These are phyloP conservation scores for Athetis lepigone DNA, from an alignment of 2,888 invertebrate species.

Conservation along the genomic window DNA sequence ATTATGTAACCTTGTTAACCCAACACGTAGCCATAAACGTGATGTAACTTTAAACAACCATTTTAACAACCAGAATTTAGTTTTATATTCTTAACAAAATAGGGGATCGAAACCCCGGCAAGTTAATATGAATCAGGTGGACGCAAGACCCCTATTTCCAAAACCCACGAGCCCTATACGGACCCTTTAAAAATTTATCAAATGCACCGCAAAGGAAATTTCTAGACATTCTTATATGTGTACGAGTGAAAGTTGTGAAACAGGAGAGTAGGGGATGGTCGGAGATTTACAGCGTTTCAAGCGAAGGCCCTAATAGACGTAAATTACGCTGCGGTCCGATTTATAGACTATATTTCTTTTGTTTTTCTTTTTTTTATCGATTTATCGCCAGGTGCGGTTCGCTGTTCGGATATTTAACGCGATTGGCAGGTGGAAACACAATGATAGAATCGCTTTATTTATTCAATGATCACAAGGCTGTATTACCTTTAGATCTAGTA, in stretches of 20 bases:
- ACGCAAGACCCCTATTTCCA: conserved; percentile 58
- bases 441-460: conserved; percentile 41
- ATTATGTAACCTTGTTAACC: conserved; percentile 43
- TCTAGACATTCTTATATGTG: conserved; percentile 58
- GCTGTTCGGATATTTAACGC: conserved; percentile 52
- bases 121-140: conserved; percentile 67
- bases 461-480: conserved; percentile 29
- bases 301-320: conserved; percentile 87
- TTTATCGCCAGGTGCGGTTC: conserved; percentile 75
- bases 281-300: conserved; percentile 86
- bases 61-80: conserved; percentile 63
- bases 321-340: conserved; percentile 86
- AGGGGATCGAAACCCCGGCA: conserved; percentile 47
- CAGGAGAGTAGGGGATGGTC: conserved; percentile 72
- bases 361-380: conserved; percentile 78
- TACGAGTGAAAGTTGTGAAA: conserved; percentile 77
- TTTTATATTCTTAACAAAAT: conserved; percentile 62
- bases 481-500: conserved; percentile 33
- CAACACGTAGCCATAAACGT: conserved; percentile 51
- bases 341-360: conserved; percentile 87
- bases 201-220: conserved; percentile 71
- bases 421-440: conserved; percentile 63
- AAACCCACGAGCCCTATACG: conserved; percentile 79
- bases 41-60: conserved; percentile 58
- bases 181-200: conserved; percentile 84